These are phyloP conservation scores for Pocillopora verrucosa DNA, from an alignment of 64 coral and sea anemone species.

Conservation along the genomic window DNA sequence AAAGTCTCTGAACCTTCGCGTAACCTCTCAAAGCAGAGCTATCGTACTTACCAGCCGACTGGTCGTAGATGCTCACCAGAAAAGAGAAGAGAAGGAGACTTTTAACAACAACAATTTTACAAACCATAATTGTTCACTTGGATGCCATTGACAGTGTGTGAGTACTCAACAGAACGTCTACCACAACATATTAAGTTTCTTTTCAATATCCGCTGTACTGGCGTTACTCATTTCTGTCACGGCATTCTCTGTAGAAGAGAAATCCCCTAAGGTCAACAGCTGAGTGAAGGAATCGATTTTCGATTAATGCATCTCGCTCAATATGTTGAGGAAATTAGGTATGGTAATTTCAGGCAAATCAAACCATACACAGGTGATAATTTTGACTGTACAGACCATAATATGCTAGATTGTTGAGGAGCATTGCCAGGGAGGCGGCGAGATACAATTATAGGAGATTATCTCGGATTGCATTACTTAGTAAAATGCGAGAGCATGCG, in stretches of 20 bases:
- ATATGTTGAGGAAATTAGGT: no score
- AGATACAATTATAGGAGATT: no score
- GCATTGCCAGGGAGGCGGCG: no score
- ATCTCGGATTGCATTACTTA: no score
- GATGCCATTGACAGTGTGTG: neutral
- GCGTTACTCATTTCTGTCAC: neutral
- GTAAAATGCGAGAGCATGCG: no score
- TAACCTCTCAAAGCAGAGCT: neutral
- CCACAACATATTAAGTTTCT: neutral
- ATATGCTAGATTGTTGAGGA: no score
- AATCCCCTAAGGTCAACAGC: no score
- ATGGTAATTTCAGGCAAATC: no score
- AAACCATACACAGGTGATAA: no score
- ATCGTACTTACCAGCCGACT: neutral
- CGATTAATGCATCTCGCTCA: no score
- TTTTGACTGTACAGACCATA: no score
- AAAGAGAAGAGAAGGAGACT: neutral
- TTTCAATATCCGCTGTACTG: neutral
- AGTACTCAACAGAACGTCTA: neutral
- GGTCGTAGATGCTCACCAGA: neutral
- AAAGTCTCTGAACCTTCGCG: neutral
- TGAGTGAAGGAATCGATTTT: no score
- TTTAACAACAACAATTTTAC: neutral
- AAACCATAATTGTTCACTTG: neutral
- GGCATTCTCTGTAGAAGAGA: neutral